phyloP scores from a whole-genome alignment of 2,888 invertebrate genomes.

The Miltochrista miniata region DNA sequence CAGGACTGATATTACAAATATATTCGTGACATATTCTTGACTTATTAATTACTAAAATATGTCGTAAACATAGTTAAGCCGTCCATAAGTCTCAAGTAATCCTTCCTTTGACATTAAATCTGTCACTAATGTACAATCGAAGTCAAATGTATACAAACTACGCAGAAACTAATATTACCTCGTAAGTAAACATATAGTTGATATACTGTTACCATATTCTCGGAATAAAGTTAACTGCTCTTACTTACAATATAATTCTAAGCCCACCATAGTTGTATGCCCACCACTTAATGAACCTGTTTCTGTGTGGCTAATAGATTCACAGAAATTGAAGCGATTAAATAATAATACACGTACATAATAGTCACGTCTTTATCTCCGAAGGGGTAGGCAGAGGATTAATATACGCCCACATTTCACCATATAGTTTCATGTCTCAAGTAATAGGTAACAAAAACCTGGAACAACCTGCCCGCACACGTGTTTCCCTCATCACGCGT shows the following conservation, averaged over 20 bases:
- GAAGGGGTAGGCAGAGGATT: too few species aligned
- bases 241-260: slow-evolving; percentile 23
- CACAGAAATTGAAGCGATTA: neutral
- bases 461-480: too few species aligned
- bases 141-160: neutral
- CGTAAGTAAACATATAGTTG: neutral
- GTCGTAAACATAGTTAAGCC: neutral
- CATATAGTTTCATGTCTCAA: too few species aligned
- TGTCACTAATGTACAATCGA: neutral
- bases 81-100: neutral
- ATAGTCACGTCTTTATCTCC: too few species aligned
- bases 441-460: too few species aligned
- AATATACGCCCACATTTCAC: too few species aligned
- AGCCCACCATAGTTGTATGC: slow-evolving; percentile 23
- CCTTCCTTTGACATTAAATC: neutral
- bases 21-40: too few species aligned
- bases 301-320: slow-evolving; percentile 4
- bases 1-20: too few species aligned
- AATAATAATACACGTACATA: neutral
- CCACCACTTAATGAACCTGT: slow-evolving; percentile 38
- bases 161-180: neutral
- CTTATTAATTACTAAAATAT: too few species aligned
- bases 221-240: neutral
- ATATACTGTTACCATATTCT: neutral
- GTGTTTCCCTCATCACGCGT: too few species aligned